Evolutionary conservation across 2,888 invertebrate genomes (phyloP), one percentile per base, ranked within the genome.

Genomic region (Campoletis raptor): DNA sequence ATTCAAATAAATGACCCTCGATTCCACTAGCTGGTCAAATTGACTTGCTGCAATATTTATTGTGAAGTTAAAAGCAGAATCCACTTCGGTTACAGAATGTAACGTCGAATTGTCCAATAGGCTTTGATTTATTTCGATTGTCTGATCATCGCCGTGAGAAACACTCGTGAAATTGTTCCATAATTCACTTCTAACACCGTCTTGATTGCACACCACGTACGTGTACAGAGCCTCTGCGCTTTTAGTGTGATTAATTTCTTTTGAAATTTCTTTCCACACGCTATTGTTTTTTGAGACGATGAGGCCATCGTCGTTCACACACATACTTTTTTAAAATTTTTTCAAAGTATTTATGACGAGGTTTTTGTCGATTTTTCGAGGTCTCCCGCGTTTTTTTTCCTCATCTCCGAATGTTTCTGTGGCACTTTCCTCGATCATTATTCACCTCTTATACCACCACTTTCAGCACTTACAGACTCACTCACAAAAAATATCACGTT

Each of bases 121-220:
- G 8, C 40, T n/a, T 9, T 48, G 9, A 3, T 12, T 45, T 7
- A 10, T 48, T 10, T 66, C 48, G 1, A 10, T 66, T 8, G 72
- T 70, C 37, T 40, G 24, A 48, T 54, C 76, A 18, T 70, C 76
- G 57, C 45, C 61, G 42, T 8, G 54, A n/a, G 30, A 36, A n/a
- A 66, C 30, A 10, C 45, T 69, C 36, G 40, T 5, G 36, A 76
- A 81, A 67, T 76, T 67, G 7, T 45, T 54, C 74, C 80, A 66
- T 7, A 85, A 42, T 8, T 15, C 57, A 61, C 37, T 64, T 30
- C 81, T 80, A 37, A 85, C 52, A 37, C 37, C 37, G 24, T 85
- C 81, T 21, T 70, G 74, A 67, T 85, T 85, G 48, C 81, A 76
- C 6, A 61, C 52, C 15, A 85, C 85, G 76, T 85, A 76, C 12